Evolutionary conservation across 2,888 invertebrate genomes (phyloP).

Genomic region (Trissolcus brochymenae): DNA sequence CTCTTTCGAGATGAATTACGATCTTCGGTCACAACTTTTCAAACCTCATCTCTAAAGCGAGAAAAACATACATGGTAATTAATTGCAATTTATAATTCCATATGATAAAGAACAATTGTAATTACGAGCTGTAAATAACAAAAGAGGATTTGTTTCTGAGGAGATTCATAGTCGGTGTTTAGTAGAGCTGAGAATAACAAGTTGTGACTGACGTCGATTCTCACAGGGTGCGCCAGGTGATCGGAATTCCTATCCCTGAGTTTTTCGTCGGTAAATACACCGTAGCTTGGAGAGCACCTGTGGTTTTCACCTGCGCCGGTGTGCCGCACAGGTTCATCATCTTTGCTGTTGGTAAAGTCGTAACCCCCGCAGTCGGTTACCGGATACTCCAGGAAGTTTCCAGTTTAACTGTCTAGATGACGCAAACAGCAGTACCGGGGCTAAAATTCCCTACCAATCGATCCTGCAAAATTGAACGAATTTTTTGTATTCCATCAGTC

Average conservation of each 20-base stretch:
- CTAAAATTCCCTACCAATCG: background rate
- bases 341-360: slow-evolving; percentile 32
- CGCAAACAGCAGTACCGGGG: background rate
- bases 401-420: slow-evolving; percentile 7
- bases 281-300: slow-evolving; percentile 33
- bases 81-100: too few species aligned
- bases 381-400: slow-evolving; percentile 15
- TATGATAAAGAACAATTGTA: too few species aligned
- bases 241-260: slow-evolving; percentile 30
- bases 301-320: slow-evolving; percentile 38
- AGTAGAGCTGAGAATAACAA: background rate
- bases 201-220: slow-evolving; percentile 19
- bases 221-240: slow-evolving; percentile 56
- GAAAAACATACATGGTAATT: too few species aligned
- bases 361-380: slow-evolving; percentile 16
- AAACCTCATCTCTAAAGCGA: too few species aligned
- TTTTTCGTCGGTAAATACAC: slow-evolving; percentile 41
- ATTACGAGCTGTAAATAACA: too few species aligned
- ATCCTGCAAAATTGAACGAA: too few species aligned
- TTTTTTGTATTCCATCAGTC: too few species aligned
- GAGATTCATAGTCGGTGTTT: too few species aligned
- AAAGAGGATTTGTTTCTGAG: too few species aligned
- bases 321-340: slow-evolving; percentile 29
- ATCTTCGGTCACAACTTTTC: background rate
- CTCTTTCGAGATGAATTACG: slow-evolving; percentile 17